A percentile compares a stretch with the other conserved stretches of the same genome.
Evolutionary conservation across 2,113 vertebrate genomes (phyloP).

Genomic region (Ia io): DNA sequence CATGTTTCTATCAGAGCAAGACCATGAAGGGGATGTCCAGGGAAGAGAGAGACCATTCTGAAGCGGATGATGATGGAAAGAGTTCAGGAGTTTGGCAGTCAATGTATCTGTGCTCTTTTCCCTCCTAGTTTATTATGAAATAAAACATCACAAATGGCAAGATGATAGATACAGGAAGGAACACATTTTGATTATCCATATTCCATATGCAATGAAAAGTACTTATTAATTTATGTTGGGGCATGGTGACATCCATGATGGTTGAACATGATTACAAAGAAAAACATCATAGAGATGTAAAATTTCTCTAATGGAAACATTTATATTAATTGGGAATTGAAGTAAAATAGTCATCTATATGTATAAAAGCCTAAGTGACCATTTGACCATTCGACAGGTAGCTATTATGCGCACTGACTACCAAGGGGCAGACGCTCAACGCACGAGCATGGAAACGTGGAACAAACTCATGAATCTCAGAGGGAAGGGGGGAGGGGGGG

Average conservation of each 20-base stretch:
- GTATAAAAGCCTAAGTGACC: too few species aligned
- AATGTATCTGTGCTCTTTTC: background rate
- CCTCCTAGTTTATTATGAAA: background rate
- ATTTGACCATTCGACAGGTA: too few species aligned
- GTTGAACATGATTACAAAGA: background rate
- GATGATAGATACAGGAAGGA: background rate
- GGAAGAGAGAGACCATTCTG: background rate
- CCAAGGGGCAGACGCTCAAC: too few species aligned
- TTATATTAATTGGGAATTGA: slow-evolving; percentile 9
- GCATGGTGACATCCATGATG: fast-evolving
- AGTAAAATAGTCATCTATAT: background rate
- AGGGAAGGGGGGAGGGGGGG: too few species aligned
- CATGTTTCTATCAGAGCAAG: background rate
- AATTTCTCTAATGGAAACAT: background rate
- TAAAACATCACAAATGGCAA: background rate
- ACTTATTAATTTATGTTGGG: background rate
- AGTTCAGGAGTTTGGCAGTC: background rate
- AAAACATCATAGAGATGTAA: background rate
- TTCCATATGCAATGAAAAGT: background rate
- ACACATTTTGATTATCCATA: background rate
- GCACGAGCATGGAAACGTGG: too few species aligned
- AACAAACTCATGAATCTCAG: too few species aligned
- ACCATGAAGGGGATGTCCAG: background rate
- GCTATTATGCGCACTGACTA: too few species aligned
- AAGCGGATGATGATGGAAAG: background rate